These are phyloP conservation scores for Lampris megalopsis DNA, from an alignment of 2,113 vertebrate genomes.

Conservation along the genomic window DNA sequence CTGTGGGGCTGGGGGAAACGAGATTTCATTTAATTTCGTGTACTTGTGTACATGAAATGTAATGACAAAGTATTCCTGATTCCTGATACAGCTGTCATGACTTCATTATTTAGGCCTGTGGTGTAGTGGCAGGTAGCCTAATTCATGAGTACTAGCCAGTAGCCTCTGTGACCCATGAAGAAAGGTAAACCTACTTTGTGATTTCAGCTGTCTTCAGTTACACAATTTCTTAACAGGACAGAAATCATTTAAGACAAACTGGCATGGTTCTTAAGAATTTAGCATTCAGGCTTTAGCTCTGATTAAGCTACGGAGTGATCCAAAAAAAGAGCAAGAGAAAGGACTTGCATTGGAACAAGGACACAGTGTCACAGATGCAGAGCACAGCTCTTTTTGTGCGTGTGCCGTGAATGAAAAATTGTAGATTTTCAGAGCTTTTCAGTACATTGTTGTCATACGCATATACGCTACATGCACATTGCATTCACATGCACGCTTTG, in stretches of 20 bases:
- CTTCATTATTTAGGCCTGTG: conserved; percentile 25
- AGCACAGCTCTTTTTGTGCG: too few species aligned
- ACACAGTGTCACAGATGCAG: too few species aligned
- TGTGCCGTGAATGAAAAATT: too few species aligned
- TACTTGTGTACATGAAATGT: too few species aligned
- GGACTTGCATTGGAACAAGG: background rate
- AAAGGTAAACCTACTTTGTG: conserved; percentile 20
- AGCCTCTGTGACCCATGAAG: background rate
- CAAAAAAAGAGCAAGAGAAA: too few species aligned
- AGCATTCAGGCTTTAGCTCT: background rate
- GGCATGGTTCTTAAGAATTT: conserved; percentile 18
- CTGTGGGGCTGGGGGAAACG: too few species aligned
- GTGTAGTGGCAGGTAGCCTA: conserved; percentile 38
- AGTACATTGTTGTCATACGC: too few species aligned
- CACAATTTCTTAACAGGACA: conserved; percentile 24
- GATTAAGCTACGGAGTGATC: background rate
- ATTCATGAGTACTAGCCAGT: conserved; percentile 38
- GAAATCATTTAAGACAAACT: conserved; percentile 14
- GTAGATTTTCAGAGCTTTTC: too few species aligned
- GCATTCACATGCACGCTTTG: too few species aligned
- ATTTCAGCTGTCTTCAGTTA: conserved; percentile 19
- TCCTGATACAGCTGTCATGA: background rate
- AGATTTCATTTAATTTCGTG: too few species aligned
- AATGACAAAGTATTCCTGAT: too few species aligned
- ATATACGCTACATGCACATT: too few species aligned